Evolutionary conservation across 2,888 invertebrate species (phyloP), one percentile per base, ranked within the genome.

Genomic region (Cephus pulcher): DNA sequence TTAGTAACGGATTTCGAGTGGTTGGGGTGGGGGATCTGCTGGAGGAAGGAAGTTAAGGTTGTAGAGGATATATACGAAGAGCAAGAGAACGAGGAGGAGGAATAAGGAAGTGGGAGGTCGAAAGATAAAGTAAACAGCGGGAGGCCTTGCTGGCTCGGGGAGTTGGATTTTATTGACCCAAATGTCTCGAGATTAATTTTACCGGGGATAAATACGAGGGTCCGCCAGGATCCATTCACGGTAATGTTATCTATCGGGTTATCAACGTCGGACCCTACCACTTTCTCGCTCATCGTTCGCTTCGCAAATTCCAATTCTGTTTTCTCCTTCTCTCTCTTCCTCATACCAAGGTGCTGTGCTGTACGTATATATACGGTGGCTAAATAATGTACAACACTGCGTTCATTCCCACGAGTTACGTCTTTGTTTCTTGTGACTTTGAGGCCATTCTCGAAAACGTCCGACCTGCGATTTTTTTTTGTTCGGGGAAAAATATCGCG

Each of bases 1-100:
- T 87, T 84, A 84, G 87, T 84, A 84, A 85, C 85, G 84, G 84
- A 86, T 87, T 84, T 87, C 82, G 84, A 86, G 84, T 81, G 83
- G 40, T 37, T 75, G 40, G 78, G 76, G 3, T 0, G 35, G 35
- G 35, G 35, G 12, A 69, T 6, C 70, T 77, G 73, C 78, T 34
- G 69, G 69, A 73, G 76, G 68, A 37, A 75, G 74, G 74, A 73
- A 73, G 75, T 75, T 76, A 79, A 78, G 77, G 78, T 80, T 75
- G 79, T 73, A 75, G 75, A 12, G 82, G 74, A 75, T 56, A 56
- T 56, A 56, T 56, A 56, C 23, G 76, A 80, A 69, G 76, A 78
- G 80, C 74, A 80, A 79, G 78, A 76, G 78, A 73, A 35, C 37
- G 73, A 77, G 74, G 68, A 78, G 74, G 73, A 75, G 35, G 75